Base-by-base conservation (phyloP, 2,888 invertebrate genomes). In the Gymnosoma rotundatum region DNA sequence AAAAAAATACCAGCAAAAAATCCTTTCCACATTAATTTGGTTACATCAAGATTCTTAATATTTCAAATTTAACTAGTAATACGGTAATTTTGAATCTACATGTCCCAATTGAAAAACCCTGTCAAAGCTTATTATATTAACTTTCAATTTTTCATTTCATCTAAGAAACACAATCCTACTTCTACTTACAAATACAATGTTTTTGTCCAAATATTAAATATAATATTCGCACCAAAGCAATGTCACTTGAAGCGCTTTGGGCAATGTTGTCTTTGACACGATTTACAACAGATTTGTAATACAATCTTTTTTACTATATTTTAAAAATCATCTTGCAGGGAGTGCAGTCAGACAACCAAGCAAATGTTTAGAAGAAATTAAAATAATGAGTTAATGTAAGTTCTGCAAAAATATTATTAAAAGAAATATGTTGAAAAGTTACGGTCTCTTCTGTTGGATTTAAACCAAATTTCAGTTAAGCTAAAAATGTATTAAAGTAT, bases 241-340 rank as follows among this genome's bases (percentile, higher is more conserved):
- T 72, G 69, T 70, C 74, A 12, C 52, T 58, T 56, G 38, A 70
- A 70, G 42, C 61, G 70, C 74, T 78, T 73, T 67, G 64, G 75
- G 72, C 66, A 72, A 72, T 67, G 75, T 82, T 82, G 64, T 76
- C 75, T 76, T 82, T 82, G 81, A 81, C 83, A 78, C 76, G 73
- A 78, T 80, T 81, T 84, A 63, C 78, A 61, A 74, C 69, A 58
- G 63, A 78, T 69, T 81, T 83, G 74, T 73, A 81, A 81, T 81
- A 69, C 72, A 69, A 81, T 75, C 36, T 36, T 36, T 69, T 81
- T 69, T 48, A 50, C 54, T 69, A 58, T 32, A 32, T 64, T 64
- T 64, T 10, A 16, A 56, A 42, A 63, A 75, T 69, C 38, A 32
- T 42, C 58, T 25, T n/a, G 1, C 25, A 78, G 69, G 42, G 16